A percentile compares a stretch with the other conserved stretches of the same genome.
phyloP scores from a whole-genome alignment of 2,797 vertebrate species.

The Catostomus latipinnis region DNA sequence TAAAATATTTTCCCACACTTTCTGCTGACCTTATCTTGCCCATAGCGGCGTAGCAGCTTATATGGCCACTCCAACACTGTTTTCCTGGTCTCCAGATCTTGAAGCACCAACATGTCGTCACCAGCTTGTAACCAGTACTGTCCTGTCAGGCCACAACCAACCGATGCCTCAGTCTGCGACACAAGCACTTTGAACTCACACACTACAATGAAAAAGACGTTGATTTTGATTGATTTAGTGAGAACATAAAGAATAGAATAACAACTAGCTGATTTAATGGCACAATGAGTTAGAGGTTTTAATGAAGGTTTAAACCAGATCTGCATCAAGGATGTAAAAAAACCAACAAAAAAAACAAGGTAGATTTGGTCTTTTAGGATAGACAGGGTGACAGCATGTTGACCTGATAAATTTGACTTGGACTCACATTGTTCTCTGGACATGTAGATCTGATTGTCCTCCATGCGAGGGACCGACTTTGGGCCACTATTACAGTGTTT shows the following conservation, averaged over 20 bases:
- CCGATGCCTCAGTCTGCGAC: slow-evolving; percentile 84
- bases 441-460: slow-evolving; percentile 89
- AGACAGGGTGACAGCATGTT: background rate
- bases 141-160: slow-evolving; percentile 84
- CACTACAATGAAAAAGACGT: slow-evolving; percentile 65
- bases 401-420: background rate
- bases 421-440: slow-evolving; percentile 83
- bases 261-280: no score
- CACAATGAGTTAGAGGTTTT: background rate
- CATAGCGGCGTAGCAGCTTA: slow-evolving; percentile 88
- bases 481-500: slow-evolving; percentile 16
- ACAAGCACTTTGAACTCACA: slow-evolving; percentile 83
- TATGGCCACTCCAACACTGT: slow-evolving; percentile 86
- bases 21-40: slow-evolving; percentile 86
- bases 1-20: background rate
- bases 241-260: no score
- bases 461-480: slow-evolving; percentile 77
- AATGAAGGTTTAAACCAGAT: background rate
- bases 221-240: background rate
- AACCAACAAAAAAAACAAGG: background rate
- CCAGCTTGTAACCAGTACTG: slow-evolving; percentile 83
- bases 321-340: background rate
- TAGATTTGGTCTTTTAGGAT: background rate
- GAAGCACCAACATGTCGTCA: slow-evolving; percentile 77
- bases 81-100: slow-evolving; percentile 73